A percentile compares a stretch with the other conserved stretches of the same genome.
These are phyloP conservation scores for Morus bassanus DNA, from an alignment of 2,797 vertebrate genomes.

Conservation along the genomic window DNA sequence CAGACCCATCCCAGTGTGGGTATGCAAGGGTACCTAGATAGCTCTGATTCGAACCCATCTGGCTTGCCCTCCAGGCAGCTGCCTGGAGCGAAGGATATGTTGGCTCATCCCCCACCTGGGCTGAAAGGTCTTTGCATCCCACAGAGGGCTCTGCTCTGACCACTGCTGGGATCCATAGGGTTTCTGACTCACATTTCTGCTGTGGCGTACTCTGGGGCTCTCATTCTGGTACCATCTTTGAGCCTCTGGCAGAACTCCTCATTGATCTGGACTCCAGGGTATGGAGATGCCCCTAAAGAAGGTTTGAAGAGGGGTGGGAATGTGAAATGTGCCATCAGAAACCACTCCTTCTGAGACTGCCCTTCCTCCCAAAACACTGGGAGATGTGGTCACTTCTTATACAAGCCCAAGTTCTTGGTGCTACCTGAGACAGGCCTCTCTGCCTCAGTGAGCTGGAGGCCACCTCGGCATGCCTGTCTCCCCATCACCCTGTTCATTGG, in stretches of 20 bases:
- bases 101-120: not conserved
- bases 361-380: not conserved
- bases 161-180: not conserved
- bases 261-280: constrained; percentile 97
- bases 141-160: not conserved
- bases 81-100: not conserved
- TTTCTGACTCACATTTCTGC: constrained; percentile 88
- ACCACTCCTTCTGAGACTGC: not conserved
- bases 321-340: not conserved
- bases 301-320: not conserved
- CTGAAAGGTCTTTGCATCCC: not conserved
- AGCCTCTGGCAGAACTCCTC: constrained; percentile 96
- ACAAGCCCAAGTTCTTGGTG: not conserved
- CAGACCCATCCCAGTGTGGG: not conserved
- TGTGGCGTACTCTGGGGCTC: constrained; percentile 92
- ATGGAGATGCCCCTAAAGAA: constrained; percentile 91
- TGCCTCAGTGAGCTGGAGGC: not conserved
- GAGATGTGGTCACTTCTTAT: not conserved
- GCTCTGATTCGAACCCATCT: not conserved
- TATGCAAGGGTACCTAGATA: not conserved
- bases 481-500: not conserved
- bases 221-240: constrained; percentile 93
- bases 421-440: not conserved
- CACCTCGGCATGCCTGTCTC: not conserved
- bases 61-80: not conserved